Conservation (phyloP, 2,113 vertebrate genomes). For the Lonchura striata region DNA sequence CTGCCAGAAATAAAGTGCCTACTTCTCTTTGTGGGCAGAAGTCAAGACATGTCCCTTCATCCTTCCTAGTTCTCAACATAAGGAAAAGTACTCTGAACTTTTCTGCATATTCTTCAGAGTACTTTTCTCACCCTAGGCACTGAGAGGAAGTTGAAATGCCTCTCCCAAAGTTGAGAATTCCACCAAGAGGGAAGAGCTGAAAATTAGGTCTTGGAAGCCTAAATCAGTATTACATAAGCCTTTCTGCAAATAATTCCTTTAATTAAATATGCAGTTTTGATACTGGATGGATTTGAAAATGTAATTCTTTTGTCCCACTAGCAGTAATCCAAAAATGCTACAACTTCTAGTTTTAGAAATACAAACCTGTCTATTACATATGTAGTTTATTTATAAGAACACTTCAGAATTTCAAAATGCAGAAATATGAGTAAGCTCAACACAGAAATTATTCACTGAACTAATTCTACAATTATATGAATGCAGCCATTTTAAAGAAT, state of each 20-base stretch:
- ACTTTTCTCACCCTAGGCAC: background rate
- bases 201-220: background rate
- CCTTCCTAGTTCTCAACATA: background rate
- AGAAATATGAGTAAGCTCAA: background rate
- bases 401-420: background rate
- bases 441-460: background rate
- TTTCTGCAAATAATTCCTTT: background rate
- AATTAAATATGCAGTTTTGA: background rate
- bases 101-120: background rate
- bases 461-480: background rate
- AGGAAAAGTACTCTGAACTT: background rate
- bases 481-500: background rate
- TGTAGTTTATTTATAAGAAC: background rate
- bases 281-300: background rate
- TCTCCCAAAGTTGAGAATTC: background rate
- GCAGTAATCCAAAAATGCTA: background rate
- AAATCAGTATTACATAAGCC: background rate
- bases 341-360: background rate
- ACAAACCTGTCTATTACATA: background rate
- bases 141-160: background rate
- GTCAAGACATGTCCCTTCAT: background rate
- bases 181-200: background rate
- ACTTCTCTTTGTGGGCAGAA: background rate
- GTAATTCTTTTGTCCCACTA: background rate
- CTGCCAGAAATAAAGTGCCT: background rate